Conservation (phyloP, 2,888 invertebrate genomes). For the Adelognathus sp. region DNA sequence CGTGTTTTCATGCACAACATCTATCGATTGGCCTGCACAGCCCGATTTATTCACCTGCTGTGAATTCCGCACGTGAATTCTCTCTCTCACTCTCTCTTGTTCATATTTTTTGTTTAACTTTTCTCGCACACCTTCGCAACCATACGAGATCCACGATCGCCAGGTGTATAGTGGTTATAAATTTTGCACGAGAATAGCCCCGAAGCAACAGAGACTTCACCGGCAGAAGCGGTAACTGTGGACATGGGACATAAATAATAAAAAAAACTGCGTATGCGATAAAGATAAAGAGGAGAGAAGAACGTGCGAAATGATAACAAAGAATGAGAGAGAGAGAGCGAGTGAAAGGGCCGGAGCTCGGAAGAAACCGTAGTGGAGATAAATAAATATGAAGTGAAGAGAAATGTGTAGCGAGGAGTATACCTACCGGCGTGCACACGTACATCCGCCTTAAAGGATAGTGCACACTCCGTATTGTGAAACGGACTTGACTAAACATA, state of each 20-base stretch:
- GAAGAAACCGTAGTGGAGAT: slow-evolving; percentile 9
- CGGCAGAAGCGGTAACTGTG: background rate
- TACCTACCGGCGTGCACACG: slow-evolving; percentile 8
- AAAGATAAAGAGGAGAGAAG: slow-evolving; percentile 8
- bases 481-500: slow-evolving; percentile 9
- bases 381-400: slow-evolving; percentile 35
- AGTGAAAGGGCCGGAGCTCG: too few species aligned
- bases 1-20: slow-evolving; percentile 56
- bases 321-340: background rate
- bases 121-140: background rate
- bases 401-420: slow-evolving; percentile 35
- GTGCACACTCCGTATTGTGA: slow-evolving; percentile 4
- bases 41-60: slow-evolving; percentile 55
- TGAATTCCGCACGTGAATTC: slow-evolving; percentile 13
- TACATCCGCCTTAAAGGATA: background rate
- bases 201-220: background rate
- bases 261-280: background rate
- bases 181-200: background rate
- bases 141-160: background rate
- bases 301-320: background rate
- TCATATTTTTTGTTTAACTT: slow-evolving; percentile 2
- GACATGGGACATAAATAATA: background rate
- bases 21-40: slow-evolving; percentile 44
- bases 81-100: background rate
- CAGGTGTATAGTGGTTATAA: background rate